Evolutionary conservation across 2,888 invertebrate genomes (phyloP).

Genomic region (Callyntrura guangdongensis): DNA sequence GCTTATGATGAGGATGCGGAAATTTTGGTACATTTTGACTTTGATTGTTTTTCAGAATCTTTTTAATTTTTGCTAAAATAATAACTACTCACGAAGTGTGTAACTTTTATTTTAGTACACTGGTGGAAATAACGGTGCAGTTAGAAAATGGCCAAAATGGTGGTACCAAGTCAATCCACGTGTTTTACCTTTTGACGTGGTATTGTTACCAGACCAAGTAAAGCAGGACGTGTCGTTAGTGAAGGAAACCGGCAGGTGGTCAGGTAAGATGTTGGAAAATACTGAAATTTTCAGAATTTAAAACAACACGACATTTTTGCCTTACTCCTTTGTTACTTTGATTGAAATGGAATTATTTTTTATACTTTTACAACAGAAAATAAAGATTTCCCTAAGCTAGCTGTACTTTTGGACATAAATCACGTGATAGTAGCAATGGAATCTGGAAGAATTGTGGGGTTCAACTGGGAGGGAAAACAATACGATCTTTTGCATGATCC

Average conservation of each 20-base stretch:
- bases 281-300: neutral
- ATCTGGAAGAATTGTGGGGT: constrained; percentile 62
- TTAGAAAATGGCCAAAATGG: constrained; percentile 75
- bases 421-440: constrained; percentile 74
- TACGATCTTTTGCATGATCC: constrained; percentile 67
- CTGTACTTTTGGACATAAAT: constrained; percentile 59
- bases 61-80: neutral
- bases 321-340: too few species aligned
- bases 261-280: neutral
- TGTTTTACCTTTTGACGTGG: constrained; percentile 57
- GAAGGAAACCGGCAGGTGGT: constrained; percentile 64
- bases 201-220: constrained; percentile 56
- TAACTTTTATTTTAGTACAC: constrained; percentile 75
- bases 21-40: constrained; percentile 73
- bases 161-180: constrained; percentile 62
- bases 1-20: constrained; percentile 72
- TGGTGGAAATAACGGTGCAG: constrained; percentile 78
- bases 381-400: constrained; percentile 71
- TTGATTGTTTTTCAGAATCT: too few species aligned
- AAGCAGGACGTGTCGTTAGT: constrained; percentile 24
- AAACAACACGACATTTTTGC: neutral
- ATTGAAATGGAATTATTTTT: too few species aligned
- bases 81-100: neutral
- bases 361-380: constrained; percentile 58
- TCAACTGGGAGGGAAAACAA: constrained; percentile 64